Evolutionary conservation across 1,140 invertebrate species (phyloP).

Genomic region (Drosophila mauritiana): DNA sequence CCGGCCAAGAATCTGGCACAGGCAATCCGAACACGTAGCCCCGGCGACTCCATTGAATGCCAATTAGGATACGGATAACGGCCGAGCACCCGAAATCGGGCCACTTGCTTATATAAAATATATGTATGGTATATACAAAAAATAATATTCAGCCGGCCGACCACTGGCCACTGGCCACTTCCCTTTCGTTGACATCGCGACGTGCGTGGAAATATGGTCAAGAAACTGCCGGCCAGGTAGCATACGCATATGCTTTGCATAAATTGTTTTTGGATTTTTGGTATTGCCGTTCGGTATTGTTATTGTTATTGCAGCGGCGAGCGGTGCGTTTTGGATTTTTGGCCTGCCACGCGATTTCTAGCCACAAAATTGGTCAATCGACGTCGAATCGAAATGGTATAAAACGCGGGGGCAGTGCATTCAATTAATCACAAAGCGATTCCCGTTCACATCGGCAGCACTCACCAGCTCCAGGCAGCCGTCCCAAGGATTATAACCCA

Average conservation of each 20-base stretch:
- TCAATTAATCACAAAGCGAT: constrained; percentile 84
- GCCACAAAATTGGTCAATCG: constrained; percentile 71
- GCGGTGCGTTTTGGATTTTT: constrained; percentile 54
- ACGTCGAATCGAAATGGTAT: constrained; percentile 68
- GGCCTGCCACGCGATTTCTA: constrained; percentile 67
- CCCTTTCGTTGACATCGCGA: constrained; percentile 76
- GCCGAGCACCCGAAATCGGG: constrained; percentile 57
- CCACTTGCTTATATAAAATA: constrained; percentile 79
- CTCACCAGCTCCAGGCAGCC: constrained; percentile 49
- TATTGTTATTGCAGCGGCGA: constrained; percentile 53
- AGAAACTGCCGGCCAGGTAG: constrained; percentile 65
- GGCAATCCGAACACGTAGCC: constrained; percentile 40
- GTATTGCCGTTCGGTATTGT: constrained; percentile 27
- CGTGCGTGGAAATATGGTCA: constrained; percentile 81
- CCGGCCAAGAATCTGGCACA: constrained; percentile 72
- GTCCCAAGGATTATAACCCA: constrained; percentile 62
- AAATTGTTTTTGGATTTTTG: constrained; percentile 52
- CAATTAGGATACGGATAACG: constrained; percentile 69
- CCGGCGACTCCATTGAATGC: constrained; percentile 54
- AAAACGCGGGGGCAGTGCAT: constrained; percentile 74
- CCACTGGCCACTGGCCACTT: constrained; percentile 51
- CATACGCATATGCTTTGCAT: constrained; percentile 78
- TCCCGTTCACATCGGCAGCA: constrained; percentile 80
- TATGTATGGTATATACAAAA: constrained; percentile 49
- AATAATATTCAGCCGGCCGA: constrained; percentile 65